These are phyloP conservation scores for Sinelater perroti DNA, from an alignment of 2,888 invertebrate species.

Conservation along the genomic window DNA sequence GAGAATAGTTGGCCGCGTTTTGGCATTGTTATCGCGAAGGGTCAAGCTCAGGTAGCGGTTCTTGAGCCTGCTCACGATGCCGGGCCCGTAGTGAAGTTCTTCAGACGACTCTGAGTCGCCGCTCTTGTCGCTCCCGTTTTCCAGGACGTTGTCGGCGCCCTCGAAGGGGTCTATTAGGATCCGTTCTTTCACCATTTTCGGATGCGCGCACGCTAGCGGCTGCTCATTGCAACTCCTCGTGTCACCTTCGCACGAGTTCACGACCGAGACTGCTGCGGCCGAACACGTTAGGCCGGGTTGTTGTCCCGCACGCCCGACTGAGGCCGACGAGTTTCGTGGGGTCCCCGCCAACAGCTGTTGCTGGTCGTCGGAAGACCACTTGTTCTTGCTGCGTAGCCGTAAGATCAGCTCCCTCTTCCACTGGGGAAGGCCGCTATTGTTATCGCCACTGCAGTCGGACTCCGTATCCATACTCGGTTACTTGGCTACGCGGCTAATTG, in stretches of 20 bases:
- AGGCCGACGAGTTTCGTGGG: conserved; percentile 43
- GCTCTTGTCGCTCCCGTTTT: conserved; percentile 45
- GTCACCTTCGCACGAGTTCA: conserved; percentile 48
- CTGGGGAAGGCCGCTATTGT: conserved; percentile 72
- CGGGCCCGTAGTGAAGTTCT: conserved; percentile 89
- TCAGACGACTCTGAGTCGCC: conserved; percentile 71
- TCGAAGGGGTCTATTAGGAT: conserved; percentile 55
- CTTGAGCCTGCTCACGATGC: conserved; percentile 87
- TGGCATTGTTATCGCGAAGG: conserved; percentile 74
- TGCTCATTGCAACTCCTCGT: conserved; percentile 48
- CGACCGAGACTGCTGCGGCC: conserved; percentile 47
- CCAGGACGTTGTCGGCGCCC: conserved; percentile 44
- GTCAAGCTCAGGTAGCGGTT: conserved; percentile 88
- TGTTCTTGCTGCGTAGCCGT: conserved; percentile 61
- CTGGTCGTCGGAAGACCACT: conserved; percentile 39
- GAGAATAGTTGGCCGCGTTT: conserved; percentile 73
- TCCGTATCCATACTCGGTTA: conserved; percentile 16
- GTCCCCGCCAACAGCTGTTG: conserved; percentile 44
- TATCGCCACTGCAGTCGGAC: conserved; percentile 10
- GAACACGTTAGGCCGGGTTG: conserved; percentile 51
- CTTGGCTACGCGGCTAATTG: neutral
- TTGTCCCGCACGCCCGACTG: conserved; percentile 52
- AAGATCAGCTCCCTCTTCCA: conserved; percentile 87
- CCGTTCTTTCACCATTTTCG: conserved; percentile 63
- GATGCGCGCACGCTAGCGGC: conserved; percentile 37